These are phyloP conservation scores for Cyphomyrus discorhynchus DNA, from an alignment of 2,113 vertebrate species.

Conservation along the genomic window DNA sequence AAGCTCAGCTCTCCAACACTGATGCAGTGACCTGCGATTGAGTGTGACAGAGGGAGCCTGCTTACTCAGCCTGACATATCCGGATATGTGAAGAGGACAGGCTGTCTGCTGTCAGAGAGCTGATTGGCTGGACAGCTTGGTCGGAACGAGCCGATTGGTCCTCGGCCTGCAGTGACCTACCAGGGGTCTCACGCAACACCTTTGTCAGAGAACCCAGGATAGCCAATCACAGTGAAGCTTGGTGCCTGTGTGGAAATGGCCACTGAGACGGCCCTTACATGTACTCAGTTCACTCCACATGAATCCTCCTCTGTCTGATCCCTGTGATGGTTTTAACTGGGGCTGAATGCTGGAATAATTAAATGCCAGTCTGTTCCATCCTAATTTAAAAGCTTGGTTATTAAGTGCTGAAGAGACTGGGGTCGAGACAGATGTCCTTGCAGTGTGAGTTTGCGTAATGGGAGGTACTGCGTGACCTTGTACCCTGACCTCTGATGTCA, in stretches of 20 bases:
- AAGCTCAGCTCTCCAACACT: background rate
- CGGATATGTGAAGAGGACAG: background rate
- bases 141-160: background rate
- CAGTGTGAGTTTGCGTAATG: background rate
- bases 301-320: conserved; percentile 24
- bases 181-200: background rate
- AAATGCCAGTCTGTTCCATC: conserved; percentile 22
- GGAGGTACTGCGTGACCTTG: background rate
- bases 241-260: background rate
- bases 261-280: background rate
- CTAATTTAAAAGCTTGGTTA: background rate
- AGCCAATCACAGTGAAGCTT: background rate
- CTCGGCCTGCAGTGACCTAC: background rate
- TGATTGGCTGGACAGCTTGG: background rate
- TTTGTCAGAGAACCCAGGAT: background rate
- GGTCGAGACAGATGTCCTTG: background rate
- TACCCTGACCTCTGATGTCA: background rate
- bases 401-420: background rate
- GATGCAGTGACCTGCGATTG: background rate
- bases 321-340: conserved; percentile 6
- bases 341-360: conserved; percentile 37
- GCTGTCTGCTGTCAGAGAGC: background rate
- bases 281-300: background rate
- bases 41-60: background rate
- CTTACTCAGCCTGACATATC: background rate